These are phyloP conservation scores for Diacarnus erythraeanus DNA, from an alignment of 37 sponge, comb jelly and placozoan species.

Conservation along the genomic window DNA sequence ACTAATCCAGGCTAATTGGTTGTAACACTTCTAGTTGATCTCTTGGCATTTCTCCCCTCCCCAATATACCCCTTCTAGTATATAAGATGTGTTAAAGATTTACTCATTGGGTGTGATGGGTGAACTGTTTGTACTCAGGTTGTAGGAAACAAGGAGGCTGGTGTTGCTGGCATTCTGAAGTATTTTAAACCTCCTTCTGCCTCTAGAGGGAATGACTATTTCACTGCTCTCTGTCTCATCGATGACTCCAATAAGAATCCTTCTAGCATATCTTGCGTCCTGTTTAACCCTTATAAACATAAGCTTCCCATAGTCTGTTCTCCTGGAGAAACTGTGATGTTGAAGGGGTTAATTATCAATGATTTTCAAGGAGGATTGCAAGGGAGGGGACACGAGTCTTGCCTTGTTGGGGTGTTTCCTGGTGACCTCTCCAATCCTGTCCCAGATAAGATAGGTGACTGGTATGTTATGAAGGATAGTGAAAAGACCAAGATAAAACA, in stretches of 20 bases:
- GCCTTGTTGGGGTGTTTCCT: constrained; percentile 13
- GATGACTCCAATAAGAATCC: not conserved
- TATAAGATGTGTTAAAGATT: too few relatives aligned
- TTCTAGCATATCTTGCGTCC: not conserved
- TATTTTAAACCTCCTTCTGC: constrained; percentile 24
- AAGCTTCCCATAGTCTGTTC: not conserved
- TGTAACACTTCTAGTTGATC: too few relatives aligned
- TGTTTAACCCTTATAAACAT: constrained; percentile 15
- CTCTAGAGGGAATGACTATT: constrained; percentile 32
- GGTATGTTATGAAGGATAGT: not conserved
- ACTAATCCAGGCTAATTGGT: too few relatives aligned
- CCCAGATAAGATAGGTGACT: not conserved
- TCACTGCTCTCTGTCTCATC: not conserved
- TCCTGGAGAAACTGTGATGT: constrained; percentile 11
- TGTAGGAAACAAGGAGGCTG: not conserved
- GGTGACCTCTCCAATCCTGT: not conserved
- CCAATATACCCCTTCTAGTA: too few relatives aligned
- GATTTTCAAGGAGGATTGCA: constrained; percentile 12
- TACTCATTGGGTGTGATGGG: too few relatives aligned
- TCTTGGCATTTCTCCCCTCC: too few relatives aligned
- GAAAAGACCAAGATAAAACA: not conserved
- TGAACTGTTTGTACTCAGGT: too few relatives aligned
- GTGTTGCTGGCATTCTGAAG: constrained; percentile 22
- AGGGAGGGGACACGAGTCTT: not conserved
- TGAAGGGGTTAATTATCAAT: constrained; percentile 20